Percentiles rank a stretch among this genome's conserved stretches.
Conservation (phyloP, 1,140 invertebrate genomes). For the Armadillidium nasatum region DNA sequence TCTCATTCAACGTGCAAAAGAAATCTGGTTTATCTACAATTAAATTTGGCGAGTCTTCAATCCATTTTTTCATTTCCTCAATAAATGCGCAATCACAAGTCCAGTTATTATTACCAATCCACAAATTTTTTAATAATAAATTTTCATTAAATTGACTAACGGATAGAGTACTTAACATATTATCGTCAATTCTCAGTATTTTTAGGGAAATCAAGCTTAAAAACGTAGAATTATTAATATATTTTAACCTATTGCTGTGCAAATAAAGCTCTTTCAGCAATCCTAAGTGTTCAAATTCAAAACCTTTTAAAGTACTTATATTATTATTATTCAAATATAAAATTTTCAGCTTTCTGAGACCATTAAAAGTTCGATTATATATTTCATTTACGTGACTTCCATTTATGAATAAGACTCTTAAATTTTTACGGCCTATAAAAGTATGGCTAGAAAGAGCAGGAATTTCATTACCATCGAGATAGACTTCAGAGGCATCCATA, state of each 20-base stretch:
- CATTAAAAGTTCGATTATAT: slow-evolving; percentile 85
- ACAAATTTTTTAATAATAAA: slow-evolving; percentile 54
- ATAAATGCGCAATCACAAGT: slow-evolving; percentile 80
- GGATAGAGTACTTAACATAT: slow-evolving; percentile 65
- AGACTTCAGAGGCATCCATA: slow-evolving; percentile 85
- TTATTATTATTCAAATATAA: slow-evolving; percentile 76
- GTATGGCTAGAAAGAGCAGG: slow-evolving; percentile 67
- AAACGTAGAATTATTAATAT: slow-evolving; percentile 74
- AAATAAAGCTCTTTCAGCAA: slow-evolving; percentile 61
- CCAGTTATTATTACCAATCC: slow-evolving; percentile 75
- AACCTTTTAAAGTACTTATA: slow-evolving; percentile 67
- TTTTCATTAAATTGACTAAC: slow-evolving; percentile 69
- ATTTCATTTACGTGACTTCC: slow-evolving; percentile 76
- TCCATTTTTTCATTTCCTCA: slow-evolving; percentile 72
- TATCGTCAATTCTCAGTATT: slow-evolving; percentile 69
- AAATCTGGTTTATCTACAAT: slow-evolving; percentile 58
- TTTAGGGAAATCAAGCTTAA: slow-evolving; percentile 63
- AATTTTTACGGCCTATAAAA: slow-evolving; percentile 81
- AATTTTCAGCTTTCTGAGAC: slow-evolving; percentile 71
- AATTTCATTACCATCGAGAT: slow-evolving; percentile 82
- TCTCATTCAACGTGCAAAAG: slow-evolving; percentile 43
- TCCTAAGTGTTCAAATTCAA: slow-evolving; percentile 72
- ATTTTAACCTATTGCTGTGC: slow-evolving; percentile 63
- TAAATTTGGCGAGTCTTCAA: slow-evolving; percentile 58
- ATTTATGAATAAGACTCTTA: slow-evolving; percentile 77